phyloP scores from a whole-genome alignment of 2,888 invertebrate species.

The Scaptomyza cyrtandrae region DNA sequence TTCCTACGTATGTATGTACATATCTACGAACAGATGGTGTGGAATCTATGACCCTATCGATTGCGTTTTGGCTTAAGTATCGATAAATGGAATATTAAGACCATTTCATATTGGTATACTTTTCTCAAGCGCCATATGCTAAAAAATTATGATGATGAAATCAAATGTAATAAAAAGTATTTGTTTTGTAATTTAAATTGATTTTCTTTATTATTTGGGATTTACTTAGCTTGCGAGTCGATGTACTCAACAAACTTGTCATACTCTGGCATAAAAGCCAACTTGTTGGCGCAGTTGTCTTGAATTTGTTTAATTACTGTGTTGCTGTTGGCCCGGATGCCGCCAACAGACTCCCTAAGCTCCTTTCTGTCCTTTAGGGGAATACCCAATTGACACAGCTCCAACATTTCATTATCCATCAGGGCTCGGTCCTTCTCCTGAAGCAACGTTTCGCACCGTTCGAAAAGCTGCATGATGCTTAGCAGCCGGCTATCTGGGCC shows the following conservation, averaged over 20 bases:
- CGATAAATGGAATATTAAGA: background rate
- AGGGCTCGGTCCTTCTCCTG: background rate
- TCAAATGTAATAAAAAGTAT: too few relatives aligned
- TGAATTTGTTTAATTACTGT: constrained; percentile 4
- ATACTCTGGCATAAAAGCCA: background rate
- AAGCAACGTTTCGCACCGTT: constrained; percentile 3
- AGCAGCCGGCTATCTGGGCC: background rate
- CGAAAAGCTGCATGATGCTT: background rate
- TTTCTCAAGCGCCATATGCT: background rate
- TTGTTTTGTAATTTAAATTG: too few relatives aligned
- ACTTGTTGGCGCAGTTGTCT: background rate
- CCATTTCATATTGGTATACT: background rate
- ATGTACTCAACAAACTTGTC: constrained; percentile 8
- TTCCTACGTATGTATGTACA: background rate
- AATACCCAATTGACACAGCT: background rate
- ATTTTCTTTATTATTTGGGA: too few relatives aligned
- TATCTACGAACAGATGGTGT: background rate
- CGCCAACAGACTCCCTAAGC: background rate
- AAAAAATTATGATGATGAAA: too few relatives aligned
- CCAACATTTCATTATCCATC: background rate
- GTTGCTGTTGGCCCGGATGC: background rate
- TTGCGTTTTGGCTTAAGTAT: background rate
- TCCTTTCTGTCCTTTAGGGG: background rate
- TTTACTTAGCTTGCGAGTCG: too few relatives aligned
- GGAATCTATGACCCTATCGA: constrained; percentile 4